phyloP scores from a whole-genome alignment of 2,888 invertebrate species.

The Leptinotarsa juncta region DNA sequence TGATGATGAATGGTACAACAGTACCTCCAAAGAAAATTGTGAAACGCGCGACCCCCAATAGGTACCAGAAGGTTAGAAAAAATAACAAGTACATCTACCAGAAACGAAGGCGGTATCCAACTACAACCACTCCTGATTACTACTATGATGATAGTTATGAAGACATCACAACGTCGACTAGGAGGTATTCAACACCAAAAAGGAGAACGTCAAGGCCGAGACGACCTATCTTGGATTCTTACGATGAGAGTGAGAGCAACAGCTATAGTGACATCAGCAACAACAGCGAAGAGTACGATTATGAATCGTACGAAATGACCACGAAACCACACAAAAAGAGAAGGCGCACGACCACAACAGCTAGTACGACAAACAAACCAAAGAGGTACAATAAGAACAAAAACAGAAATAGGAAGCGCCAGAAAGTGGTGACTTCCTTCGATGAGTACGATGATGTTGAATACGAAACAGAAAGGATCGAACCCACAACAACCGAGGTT shows the following conservation, averaged over 20 bases:
- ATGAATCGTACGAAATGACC: constrained; percentile 48
- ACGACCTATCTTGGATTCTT: constrained; percentile 45
- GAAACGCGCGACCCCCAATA: constrained; percentile 43
- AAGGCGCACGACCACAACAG: constrained; percentile 38
- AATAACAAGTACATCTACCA: constrained; percentile 42
- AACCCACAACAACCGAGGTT: constrained; percentile 41
- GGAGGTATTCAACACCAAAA: constrained; percentile 38
- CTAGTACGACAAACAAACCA: constrained; percentile 36
- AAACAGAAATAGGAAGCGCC: constrained; percentile 38
- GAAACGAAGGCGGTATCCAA: constrained; percentile 34
- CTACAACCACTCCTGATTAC: constrained; percentile 46
- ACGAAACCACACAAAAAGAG: constrained; percentile 47
- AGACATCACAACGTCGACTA: constrained; percentile 45
- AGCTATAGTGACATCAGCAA: constrained; percentile 39
- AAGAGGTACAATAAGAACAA: constrained; percentile 42
- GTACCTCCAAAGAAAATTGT: constrained; percentile 36
- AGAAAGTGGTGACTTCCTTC: constrained; percentile 30
- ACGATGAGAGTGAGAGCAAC: constrained; percentile 45
- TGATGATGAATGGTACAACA: constrained; percentile 34
- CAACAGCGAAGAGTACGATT: constrained; percentile 42
- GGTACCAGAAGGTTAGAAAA: constrained; percentile 38
- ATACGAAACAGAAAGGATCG: constrained; percentile 40
- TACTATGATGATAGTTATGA: constrained; percentile 54
- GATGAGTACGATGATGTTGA: constrained; percentile 44
- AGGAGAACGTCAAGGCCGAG: constrained; percentile 38